A percentile compares a stretch with the other conserved stretches of the same genome.
Evolutionary conservation across 2,113 vertebrate species (phyloP).

Genomic region (Malurus cyaneus): DNA sequence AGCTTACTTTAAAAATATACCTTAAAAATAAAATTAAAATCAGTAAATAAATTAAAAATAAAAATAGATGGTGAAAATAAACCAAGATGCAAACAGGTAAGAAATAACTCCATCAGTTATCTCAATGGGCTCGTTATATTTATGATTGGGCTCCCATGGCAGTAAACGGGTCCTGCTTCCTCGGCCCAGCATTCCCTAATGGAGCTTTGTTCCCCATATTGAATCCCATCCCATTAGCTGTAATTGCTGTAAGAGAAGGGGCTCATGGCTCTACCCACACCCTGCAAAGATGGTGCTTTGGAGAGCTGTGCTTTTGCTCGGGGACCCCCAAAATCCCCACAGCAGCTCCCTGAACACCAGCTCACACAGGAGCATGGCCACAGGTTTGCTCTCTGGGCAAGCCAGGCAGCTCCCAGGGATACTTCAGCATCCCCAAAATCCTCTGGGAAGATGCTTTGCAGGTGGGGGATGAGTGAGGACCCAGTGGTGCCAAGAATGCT

Average conservation of each 20-base stretch:
- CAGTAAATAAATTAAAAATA: neutral
- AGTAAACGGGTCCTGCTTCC: neutral
- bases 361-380: accelerated
- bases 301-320: neutral
- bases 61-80: neutral
- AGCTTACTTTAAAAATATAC: neutral
- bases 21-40: neutral
- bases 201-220: neutral
- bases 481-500: accelerated
- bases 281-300: neutral
- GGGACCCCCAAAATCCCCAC: neutral
- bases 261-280: neutral
- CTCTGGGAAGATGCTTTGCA: neutral
- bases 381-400: accelerated
- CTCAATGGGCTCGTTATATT: neutral
- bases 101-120: neutral
- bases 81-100: neutral
- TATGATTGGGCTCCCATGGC: neutral
- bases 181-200: neutral
- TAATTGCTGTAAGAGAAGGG: neutral
- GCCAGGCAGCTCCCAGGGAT: too few relatives aligned
- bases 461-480: accelerated
- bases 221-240: neutral
- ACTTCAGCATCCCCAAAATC: neutral
- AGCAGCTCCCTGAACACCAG: accelerated